Evolutionary conservation across 2,113 vertebrate species (phyloP), one percentile per base, ranked within the genome.

Genomic region (Motacilla tschutschensis): DNA sequence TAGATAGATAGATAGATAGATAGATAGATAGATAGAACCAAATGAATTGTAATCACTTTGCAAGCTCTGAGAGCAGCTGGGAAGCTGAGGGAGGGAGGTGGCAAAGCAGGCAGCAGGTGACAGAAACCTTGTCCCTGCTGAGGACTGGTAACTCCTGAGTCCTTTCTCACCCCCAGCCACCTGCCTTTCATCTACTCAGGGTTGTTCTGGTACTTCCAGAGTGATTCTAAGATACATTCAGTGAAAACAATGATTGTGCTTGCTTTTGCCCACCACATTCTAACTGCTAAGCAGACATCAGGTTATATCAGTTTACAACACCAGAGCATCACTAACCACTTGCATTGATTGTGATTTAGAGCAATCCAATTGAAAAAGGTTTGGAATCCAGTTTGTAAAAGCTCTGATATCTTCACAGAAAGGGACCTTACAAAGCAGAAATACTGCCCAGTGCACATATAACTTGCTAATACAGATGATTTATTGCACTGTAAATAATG

Each of bases 61-160:
- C n/a, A 55, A 76, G 40, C 8, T 47, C 36, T 0, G 4, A 48
- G 63, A 55, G 29, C 14, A 51, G 24, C 33, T 72, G 36, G 25
- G 28, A 75, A 67, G 18, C 13, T 36, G 66, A 74, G 40, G 2
- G 10, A 62, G 28, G 14, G n/a, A 59, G 17, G 17, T 50, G 47
- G 19, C 28, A 67, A 48, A 67, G 53, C 0, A 0, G 16, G 35
- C 18, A 79, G n/a, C 2, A 0, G 53, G 66, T 18, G 36, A 75
- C 2, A 1, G 43, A 29, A 48, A 50, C 29, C 24, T 53, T 2
- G 0, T 35, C n/a, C 54, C 40, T 43, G 24, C 20, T 0, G 0
- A 76, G 31, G 24, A 8, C 1, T 72, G 46, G 6, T 33, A 29
- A 38, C 5, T 55, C 44, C 40, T 12, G 5, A 38, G 18, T 13